Percentiles rank a stretch among this genome's conserved stretches.
phyloP scores from a whole-genome alignment of 2,113 vertebrate species.

The Stegastes partitus region DNA sequence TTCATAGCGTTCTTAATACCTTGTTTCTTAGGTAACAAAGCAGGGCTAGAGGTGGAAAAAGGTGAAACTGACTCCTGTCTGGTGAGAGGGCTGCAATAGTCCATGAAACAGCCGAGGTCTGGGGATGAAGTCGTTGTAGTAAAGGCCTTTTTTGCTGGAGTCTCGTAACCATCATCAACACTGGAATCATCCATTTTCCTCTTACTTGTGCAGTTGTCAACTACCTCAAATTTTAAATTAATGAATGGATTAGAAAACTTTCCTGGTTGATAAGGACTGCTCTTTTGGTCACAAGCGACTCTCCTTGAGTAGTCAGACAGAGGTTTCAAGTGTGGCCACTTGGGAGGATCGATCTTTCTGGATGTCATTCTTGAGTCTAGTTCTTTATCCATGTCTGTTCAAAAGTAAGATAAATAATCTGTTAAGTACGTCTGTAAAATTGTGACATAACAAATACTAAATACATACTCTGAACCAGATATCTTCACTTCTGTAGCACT shows the following conservation, averaged over 20 bases:
- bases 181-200: constrained; percentile 37
- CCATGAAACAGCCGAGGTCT: constrained; percentile 57
- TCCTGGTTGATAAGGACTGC: background rate
- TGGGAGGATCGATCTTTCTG: background rate
- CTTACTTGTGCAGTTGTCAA: constrained; percentile 33
- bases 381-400: constrained; percentile 42
- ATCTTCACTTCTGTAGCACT: too few species aligned
- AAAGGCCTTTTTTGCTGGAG: constrained; percentile 55
- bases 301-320: constrained; percentile 43
- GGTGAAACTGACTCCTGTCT: background rate
- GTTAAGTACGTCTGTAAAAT: too few species aligned
- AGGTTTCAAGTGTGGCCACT: constrained; percentile 42
- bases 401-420: background rate
- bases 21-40: background rate
- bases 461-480: too few species aligned
- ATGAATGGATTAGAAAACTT: background rate
- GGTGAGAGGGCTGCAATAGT: constrained; percentile 8
- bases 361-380: rapidly evolving
- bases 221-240: constrained; percentile 54
- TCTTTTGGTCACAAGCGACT: constrained; percentile 1
- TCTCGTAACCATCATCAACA: constrained; percentile 30
- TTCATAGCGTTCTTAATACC: background rate
- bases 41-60: background rate
- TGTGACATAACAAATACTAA: too few species aligned
- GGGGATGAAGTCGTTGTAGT: constrained; percentile 47